phyloP scores from a whole-genome alignment of 2,888 invertebrate genomes.

The Brenthis daphne region DNA sequence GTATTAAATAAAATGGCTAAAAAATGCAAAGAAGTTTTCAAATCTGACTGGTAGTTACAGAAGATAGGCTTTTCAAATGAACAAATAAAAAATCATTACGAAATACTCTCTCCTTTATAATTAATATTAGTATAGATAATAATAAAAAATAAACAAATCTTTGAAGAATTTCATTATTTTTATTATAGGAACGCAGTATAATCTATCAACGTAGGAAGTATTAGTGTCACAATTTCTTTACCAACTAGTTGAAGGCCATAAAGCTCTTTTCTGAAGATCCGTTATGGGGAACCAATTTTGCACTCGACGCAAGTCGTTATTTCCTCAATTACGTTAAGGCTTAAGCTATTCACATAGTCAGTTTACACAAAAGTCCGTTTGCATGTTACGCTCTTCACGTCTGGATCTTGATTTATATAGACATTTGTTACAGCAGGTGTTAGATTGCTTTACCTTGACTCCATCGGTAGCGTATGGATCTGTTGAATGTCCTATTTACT shows the following conservation, averaged over 20 bases:
- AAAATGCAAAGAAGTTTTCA: no score
- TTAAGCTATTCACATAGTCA: constrained; percentile 58
- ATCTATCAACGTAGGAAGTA: not conserved
- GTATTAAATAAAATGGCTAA: no score
- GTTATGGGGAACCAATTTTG: constrained; percentile 70
- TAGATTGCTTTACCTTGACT: constrained; percentile 51
- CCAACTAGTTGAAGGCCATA: constrained; percentile 34
- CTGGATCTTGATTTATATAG: constrained; percentile 55
- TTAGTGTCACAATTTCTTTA: constrained; percentile 18
- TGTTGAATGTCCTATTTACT: constrained; percentile 52
- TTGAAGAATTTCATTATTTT: no score
- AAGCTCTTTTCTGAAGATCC: constrained; percentile 45
- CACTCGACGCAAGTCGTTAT: constrained; percentile 59
- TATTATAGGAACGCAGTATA: no score
- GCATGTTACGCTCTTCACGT: constrained; percentile 59
- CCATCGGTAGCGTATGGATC: constrained; percentile 48
- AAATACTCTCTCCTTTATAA: no score
- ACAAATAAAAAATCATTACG: no score
- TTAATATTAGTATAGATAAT: no score
- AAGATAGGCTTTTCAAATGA: no score
- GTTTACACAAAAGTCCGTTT: constrained; percentile 67
- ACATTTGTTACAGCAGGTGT: constrained; percentile 47
- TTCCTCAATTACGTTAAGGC: constrained; percentile 57
- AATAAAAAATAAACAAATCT: no score
- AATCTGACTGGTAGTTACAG: no score